Percentiles rank a stretch among this genome's conserved stretches.
Evolutionary conservation across 2,797 vertebrate species (phyloP).

Genomic region (Echiichthys vipera): DNA sequence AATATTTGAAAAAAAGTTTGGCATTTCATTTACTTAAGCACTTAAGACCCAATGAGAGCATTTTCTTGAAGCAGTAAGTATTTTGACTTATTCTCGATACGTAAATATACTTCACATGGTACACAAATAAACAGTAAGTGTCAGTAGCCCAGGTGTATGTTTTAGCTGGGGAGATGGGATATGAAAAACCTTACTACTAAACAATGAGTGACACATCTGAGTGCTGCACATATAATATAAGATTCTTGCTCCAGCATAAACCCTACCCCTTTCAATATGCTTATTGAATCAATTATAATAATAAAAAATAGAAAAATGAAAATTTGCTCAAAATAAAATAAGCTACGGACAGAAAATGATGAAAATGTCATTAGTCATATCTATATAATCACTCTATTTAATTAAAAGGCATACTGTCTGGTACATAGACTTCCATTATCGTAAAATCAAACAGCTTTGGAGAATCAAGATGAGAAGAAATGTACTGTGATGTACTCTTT

Average conservation of each 20-base stretch:
- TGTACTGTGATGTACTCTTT: background rate
- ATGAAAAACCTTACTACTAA: conserved; percentile 24
- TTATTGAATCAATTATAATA: conserved; percentile 9
- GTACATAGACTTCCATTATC: background rate
- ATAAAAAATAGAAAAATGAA: too few species aligned
- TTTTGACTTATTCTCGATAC: background rate
- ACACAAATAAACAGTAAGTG: background rate
- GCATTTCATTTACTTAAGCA: too few species aligned
- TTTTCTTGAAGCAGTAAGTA: background rate
- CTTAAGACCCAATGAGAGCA: background rate
- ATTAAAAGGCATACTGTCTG: background rate
- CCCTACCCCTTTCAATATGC: conserved; percentile 2
- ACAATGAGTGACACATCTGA: conserved; percentile 39
- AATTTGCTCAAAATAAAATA: background rate
- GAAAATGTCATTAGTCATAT: too few species aligned
- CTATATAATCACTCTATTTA: too few species aligned
- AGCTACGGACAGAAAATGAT: too few species aligned
- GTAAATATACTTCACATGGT: background rate
- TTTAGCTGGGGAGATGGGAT: background rate
- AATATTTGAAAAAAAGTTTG: conserved; percentile 48
- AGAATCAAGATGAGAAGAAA: background rate
- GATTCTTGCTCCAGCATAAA: conserved; percentile 11
- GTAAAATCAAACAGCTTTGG: background rate
- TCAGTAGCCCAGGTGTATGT: background rate
- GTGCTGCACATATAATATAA: conserved; percentile 4